Conservation (phyloP, 2,888 invertebrate species). For the Diplazon laetatorius region DNA sequence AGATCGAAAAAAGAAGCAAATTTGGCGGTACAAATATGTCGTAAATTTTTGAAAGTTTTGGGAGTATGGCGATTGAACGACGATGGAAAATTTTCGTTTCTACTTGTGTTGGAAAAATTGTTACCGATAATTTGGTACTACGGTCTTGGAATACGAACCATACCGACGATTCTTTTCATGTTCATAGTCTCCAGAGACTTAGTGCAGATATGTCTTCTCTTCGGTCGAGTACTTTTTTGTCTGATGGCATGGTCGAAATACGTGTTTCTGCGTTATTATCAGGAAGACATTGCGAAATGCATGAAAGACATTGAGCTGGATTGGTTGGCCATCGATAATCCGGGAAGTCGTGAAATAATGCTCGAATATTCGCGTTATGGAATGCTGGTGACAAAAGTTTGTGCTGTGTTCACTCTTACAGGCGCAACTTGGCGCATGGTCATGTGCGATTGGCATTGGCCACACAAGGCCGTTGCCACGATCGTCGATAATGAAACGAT, state of each 20-base stretch:
- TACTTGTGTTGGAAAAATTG: slow-evolving; percentile 1
- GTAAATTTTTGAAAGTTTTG: slow-evolving; percentile 52
- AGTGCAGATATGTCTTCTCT: no score
- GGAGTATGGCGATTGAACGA: slow-evolving; percentile 58
- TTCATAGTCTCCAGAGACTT: background rate
- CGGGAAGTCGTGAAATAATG: slow-evolving; percentile 65
- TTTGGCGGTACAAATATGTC: slow-evolving; percentile 46
- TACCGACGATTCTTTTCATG: slow-evolving; percentile 34
- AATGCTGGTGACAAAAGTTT: slow-evolving; percentile 64
- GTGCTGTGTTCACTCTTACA: slow-evolving; percentile 62
- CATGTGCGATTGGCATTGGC: no score
- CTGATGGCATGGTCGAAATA: slow-evolving; percentile 60
- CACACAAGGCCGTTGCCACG: slow-evolving; percentile 30
- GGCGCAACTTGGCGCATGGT: slow-evolving; percentile 65
- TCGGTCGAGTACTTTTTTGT: no score
- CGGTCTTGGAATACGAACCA: slow-evolving; percentile 13
- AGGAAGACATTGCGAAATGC: slow-evolving; percentile 64
- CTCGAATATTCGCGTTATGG: slow-evolving; percentile 66
- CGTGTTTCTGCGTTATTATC: slow-evolving; percentile 21
- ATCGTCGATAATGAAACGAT: slow-evolving; percentile 53
- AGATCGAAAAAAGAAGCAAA: background rate
- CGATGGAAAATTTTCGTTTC: slow-evolving; percentile 5
- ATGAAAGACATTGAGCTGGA: slow-evolving; percentile 68
- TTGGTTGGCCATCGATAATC: slow-evolving; percentile 57
- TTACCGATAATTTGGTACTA: slow-evolving; percentile 27